phyloP scores from a whole-genome alignment of 2,888 invertebrate species.

The Colostygia pectinataria region DNA sequence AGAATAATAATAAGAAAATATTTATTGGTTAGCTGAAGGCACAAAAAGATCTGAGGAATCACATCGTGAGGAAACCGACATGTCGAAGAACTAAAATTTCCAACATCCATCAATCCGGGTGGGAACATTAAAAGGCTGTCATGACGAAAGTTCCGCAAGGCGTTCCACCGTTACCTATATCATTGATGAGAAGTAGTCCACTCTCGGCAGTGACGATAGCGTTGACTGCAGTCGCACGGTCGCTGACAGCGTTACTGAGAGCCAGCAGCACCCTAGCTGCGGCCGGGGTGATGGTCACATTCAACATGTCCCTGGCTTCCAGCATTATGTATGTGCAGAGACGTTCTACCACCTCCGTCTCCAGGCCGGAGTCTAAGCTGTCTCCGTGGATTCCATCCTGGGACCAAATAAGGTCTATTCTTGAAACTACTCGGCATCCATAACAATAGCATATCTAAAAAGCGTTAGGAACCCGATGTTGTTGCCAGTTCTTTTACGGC shows the following conservation, averaged over 20 bases:
- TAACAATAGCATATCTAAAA: no score
- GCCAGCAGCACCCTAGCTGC: slow-evolving; percentile 82
- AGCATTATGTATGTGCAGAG: slow-evolving; percentile 86
- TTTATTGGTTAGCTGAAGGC: no score
- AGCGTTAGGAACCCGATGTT: no score
- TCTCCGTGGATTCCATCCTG: slow-evolving; percentile 71
- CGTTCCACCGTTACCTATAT: slow-evolving; percentile 85
- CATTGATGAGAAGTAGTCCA: slow-evolving; percentile 81
- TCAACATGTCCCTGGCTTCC: slow-evolving; percentile 86
- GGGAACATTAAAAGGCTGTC: no score
- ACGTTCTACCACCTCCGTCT: slow-evolving; percentile 64
- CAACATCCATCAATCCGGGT: no score
- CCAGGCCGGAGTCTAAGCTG: slow-evolving; percentile 78
- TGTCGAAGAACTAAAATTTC: no score
- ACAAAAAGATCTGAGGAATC: no score
- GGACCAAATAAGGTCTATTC: background rate
- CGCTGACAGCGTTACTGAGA: slow-evolving; percentile 50
- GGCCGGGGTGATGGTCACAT: slow-evolving; percentile 87
- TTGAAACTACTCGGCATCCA: no score
- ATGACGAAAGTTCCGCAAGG: no score
- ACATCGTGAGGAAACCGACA: no score
- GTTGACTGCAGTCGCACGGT: slow-evolving; percentile 64
- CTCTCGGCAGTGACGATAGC: slow-evolving; percentile 58
- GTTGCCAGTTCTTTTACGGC: no score
- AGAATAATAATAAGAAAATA: no score